Evolutionary conservation across 2,113 vertebrate species (phyloP), one percentile per base, ranked within the genome.

Genomic region (Archocentrus centrarchus): DNA sequence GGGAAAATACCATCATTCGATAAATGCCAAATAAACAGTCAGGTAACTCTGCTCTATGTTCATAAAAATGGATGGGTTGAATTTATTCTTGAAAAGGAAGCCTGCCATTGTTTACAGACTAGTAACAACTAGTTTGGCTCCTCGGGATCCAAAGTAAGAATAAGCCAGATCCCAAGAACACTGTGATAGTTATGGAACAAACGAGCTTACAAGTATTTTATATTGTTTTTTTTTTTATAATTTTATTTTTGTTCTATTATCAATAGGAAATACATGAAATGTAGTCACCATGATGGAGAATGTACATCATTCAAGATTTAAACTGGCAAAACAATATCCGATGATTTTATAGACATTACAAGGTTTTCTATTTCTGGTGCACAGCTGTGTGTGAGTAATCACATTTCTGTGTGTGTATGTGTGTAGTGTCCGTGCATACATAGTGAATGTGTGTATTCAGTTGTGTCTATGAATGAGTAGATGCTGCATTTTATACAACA

Each of bases 371-470:
- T 86, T 75, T 41, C 22, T 64, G 61, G 63, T 78, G 10, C 35
- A 86, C 27, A 83, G 60, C 20, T 88, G 32, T 75, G 32, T 76
- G 70, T 30, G 5, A 84, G 70, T 30, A 80, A 80, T 85, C 24
- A 20, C 53, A 62, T 79, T 76, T 58, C 5, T 60, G 20, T 44
- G 18, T 59, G 27, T 37, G 2, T 11, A 32, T 24, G n/a, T 22
- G 1, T 81, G 22, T 59, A 8, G 20, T 64, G 13, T 39, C 17
- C 0, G 2, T 77, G n/a, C 47, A 30, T 27, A 2, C 27, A 60
- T 30, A 53, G 8, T 30, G 7, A 4, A 80, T 68, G 59, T 66
- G 58, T 64, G 62, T 61, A 39, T 76, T 53, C 30, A n/a, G 27
- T 17, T 73, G n/a, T 83, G 59, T 62, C 30, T 59, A 68, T 68